Conservation (phyloP, 2,888 invertebrate genomes). For the Crossocerus cetratus region DNA sequence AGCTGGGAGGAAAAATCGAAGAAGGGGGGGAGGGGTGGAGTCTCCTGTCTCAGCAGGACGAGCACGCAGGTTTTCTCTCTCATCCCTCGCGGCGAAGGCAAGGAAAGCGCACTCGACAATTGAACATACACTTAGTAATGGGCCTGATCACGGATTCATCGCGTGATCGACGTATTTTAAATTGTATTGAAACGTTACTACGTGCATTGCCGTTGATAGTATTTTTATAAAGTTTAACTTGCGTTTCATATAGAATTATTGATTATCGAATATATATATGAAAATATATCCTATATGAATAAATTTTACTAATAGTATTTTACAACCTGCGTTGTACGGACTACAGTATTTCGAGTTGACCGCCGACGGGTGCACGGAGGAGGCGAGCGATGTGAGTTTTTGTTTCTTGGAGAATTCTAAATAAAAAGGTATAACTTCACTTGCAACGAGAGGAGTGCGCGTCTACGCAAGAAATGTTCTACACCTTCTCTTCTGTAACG, state of each 20-base stretch:
- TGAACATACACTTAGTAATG: constrained; percentile 41
- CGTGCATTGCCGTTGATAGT: constrained; percentile 65
- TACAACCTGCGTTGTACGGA: constrained; percentile 17
- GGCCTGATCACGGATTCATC: constrained; percentile 44
- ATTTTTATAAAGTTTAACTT: constrained; percentile 73
- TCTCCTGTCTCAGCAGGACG: constrained; percentile 3
- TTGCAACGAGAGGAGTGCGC: constrained; percentile 8
- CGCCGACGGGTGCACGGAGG: not conserved
- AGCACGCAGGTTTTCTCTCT: constrained; percentile 17
- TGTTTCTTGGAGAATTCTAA: constrained; percentile 21
- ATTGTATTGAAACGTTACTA: constrained; percentile 66
- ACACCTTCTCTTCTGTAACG: not conserved
- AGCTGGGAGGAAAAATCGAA: too few species aligned
- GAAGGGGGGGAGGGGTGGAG: constrained; percentile 10
- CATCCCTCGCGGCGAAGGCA: constrained; percentile 19
- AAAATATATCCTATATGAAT: constrained; percentile 34
- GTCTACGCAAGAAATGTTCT: not conserved
- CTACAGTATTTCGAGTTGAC: constrained; percentile 1
- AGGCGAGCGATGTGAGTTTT: constrained; percentile 12
- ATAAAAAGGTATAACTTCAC: constrained; percentile 26
- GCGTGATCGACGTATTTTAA: constrained; percentile 52
- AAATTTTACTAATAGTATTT: constrained; percentile 33
- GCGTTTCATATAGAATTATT: constrained; percentile 52
- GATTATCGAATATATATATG: constrained; percentile 12
- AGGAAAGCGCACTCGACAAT: constrained; percentile 30